Base-by-base conservation (phyloP, 2,797 vertebrate genomes). In the Hyperoplus immaculatus region DNA sequence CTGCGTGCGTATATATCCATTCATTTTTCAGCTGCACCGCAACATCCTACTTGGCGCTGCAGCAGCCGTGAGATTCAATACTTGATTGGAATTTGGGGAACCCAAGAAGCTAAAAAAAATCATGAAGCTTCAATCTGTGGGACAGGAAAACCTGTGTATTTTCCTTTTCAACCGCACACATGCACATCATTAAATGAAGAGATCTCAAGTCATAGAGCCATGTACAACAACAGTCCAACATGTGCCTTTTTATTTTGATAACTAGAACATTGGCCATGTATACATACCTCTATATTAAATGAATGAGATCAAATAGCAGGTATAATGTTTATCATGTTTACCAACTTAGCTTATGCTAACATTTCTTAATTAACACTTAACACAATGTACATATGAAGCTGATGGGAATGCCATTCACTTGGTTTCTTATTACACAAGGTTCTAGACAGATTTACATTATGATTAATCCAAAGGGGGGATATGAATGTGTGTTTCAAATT, bases 31-130 rank as follows among this genome's bases (percentile, higher is more conserved):
- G 69, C 54, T 72, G 71, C 74, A 85, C 71, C 42, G 77, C 70
- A 86, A 83, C 76, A 89, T 89, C 85, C 68, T 73, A 76, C 75
- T 88, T 86, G 80, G 86, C 60, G 69, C 13, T 8, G 58, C 39
- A 55, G 72, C 61, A 9, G 75, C 53, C 82, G 87, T 89, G 81
- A 87, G 77, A 89, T 88, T 84, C 76, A 87, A 92, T 85, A 86
- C 65, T 84, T 81, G 70, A 89, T 68, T 83, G 84, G 76, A 86
- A 86, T 84, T 84, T 72, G 47, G 77, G 79, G 73, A 77, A 81
- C 63, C 72, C 57, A 61, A 82, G 69, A 78, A 70, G 67, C 78
- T 77, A 7, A 12, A 81, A 60, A 3, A 74, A 81, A 51, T 69
- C 54, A 66, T 80, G 63, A 81, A 78, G 72, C 80, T 77, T 9